Base-by-base conservation (phyloP, 2,113 vertebrate species). In the Hirundichthys speculiger region DNA sequence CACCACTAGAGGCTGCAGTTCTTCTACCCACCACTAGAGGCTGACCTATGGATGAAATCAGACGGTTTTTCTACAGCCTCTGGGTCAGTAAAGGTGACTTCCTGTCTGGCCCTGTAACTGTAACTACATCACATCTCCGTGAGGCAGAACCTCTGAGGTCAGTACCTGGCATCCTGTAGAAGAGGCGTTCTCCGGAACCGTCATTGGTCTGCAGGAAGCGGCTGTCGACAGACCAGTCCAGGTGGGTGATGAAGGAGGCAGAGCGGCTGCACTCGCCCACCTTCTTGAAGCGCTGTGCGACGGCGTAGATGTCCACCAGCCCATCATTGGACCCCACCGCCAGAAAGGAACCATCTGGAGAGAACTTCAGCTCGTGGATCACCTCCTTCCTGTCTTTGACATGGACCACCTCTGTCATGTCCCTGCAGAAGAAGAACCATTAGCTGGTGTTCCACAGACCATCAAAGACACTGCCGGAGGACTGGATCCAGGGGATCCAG, bases 381-480 rank as follows among this genome's bases (percentile, higher is more conserved):
- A 97, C 97, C 86, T 99, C 97, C 88, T 98, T 98, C 48, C 96
- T 88, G 81, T 99, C 98, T 86, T 98, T 98, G 76, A 99, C 96
- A 88, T 98, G 98, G 53, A 99, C 97, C 1, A 99, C 95, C 89
- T 99, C 98, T 0, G 97, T 98, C 98, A 99, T 99, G 88, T 99
- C 98, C 91, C 98, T 99, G 86, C 43, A 25, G 13, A 65, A 12
- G 50, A 39, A 2, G 20, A 40, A 11, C 10, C 43, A 16, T 10
- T 18, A 45, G 1, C 43, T 45, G 6, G 1, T 18, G n/a, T 7
- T 16, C 7, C 7, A 10, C 7, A 9, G 0, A 11, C n/a, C 43
- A 41, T 11, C n/a, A 45, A n/a, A 19, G 8, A 45, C 3, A 19
- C 6, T 2, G 2, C 14, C 16, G 11, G 18, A 16, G 3, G 43